These are phyloP conservation scores for Frieseomelitta varia DNA, from an alignment of 1,140 invertebrate species.

Conservation along the genomic window DNA sequence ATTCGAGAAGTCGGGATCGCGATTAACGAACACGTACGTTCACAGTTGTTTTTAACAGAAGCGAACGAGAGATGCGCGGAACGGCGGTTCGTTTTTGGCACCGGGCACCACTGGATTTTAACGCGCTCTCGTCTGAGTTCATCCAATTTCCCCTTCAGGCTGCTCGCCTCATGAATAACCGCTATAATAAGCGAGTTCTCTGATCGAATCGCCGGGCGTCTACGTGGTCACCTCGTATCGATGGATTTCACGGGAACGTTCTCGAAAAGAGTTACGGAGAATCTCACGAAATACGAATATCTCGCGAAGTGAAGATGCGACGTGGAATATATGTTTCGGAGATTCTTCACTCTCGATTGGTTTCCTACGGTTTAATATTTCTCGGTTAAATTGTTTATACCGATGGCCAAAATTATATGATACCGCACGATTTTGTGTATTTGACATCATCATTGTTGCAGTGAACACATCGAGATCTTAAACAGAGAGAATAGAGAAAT, in stretches of 20 bases:
- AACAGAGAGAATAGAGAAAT: no score
- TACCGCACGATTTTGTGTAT: no score
- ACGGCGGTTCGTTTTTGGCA: neutral
- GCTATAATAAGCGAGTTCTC: constrained; percentile 48
- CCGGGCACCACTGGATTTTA: constrained; percentile 1
- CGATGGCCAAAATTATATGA: no score
- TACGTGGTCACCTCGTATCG: neutral
- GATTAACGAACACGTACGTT: neutral
- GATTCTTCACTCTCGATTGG: neutral
- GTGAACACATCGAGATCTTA: no score
- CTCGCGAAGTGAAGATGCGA: neutral
- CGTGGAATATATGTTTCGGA: neutral
- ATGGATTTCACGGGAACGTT: constrained; percentile 16
- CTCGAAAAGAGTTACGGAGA: neutral
- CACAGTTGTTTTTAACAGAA: neutral
- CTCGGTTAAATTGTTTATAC: no score
- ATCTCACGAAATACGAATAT: neutral
- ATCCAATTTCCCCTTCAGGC: constrained; percentile 48
- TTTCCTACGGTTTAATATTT: no score
- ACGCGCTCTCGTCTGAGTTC: constrained; percentile 41
- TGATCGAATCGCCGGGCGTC: constrained; percentile 35
- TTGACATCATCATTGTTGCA: no score
- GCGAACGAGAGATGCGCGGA: neutral
- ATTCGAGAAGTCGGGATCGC: neutral
- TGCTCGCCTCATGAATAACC: constrained; percentile 33